These are phyloP conservation scores for Phacellophora camtschatica DNA, from an alignment of 30 jellyfish, hydroid and myxozoan species.

Conservation along the genomic window DNA sequence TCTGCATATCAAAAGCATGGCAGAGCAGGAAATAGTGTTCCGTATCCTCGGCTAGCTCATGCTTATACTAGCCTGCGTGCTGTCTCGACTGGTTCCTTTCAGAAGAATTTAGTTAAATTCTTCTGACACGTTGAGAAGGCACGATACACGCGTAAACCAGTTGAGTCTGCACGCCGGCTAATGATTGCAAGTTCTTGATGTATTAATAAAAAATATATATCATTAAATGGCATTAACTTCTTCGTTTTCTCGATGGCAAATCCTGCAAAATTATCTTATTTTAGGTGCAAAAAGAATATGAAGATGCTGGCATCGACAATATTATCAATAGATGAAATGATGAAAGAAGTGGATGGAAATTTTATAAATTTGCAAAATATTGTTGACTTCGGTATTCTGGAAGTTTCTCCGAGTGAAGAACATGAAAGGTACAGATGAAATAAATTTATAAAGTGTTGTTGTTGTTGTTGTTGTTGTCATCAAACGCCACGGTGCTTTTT, in stretches of 20 bases:
- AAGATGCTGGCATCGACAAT: slow-evolving; percentile 30
- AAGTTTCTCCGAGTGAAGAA: slow-evolving; percentile 19
- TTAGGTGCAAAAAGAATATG: slow-evolving; percentile 27
- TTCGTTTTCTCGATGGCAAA: not conserved
- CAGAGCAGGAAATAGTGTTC: too few relatives aligned
- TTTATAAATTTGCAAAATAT: not conserved
- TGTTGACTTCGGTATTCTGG: slow-evolving; percentile 3
- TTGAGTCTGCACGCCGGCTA: not conserved
- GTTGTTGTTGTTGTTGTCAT: too few relatives aligned
- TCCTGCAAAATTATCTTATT: not conserved
- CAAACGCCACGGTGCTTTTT: not conserved
- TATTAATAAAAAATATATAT: not conserved
- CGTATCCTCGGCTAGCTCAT: too few relatives aligned
- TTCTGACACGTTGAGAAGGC: too few relatives aligned
- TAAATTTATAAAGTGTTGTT: too few relatives aligned
- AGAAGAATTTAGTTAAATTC: too few relatives aligned
- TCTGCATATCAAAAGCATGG: too few relatives aligned
- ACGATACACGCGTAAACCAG: too few relatives aligned
- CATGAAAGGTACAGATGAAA: slow-evolving; percentile 10
- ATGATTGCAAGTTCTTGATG: not conserved
- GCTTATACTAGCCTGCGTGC: too few relatives aligned
- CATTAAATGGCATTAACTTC: not conserved
- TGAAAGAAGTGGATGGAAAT: not conserved
- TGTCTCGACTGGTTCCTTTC: too few relatives aligned
- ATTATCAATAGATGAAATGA: slow-evolving; percentile 1